These are phyloP conservation scores for Drosophila picticornis DNA, from an alignment of 2,888 invertebrate genomes.

Conservation along the genomic window DNA sequence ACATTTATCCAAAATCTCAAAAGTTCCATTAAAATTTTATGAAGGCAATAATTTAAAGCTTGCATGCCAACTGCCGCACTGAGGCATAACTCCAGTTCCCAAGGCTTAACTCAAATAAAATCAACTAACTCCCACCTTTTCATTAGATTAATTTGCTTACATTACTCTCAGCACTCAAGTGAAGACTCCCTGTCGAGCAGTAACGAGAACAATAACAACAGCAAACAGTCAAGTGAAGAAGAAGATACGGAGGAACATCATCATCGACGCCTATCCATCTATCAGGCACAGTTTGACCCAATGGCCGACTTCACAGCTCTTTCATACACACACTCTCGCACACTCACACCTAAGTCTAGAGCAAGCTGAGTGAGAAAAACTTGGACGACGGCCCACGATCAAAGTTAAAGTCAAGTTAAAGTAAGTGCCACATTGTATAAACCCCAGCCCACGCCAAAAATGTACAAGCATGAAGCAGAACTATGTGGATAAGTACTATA, in stretches of 20 bases:
- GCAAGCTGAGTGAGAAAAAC: constrained; percentile 33
- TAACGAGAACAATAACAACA: constrained; percentile 26
- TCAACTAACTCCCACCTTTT: constrained; percentile 70
- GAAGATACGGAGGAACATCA: constrained; percentile 41
- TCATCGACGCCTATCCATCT: constrained; percentile 73
- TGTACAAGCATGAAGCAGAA: constrained; percentile 8
- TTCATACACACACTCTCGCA: constrained; percentile 44
- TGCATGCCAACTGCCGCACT: constrained; percentile 35
- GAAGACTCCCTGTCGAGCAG: constrained; percentile 62
- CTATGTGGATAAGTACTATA: constrained; percentile 16
- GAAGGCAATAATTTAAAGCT: constrained; percentile 59
- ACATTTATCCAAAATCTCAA: not conserved
- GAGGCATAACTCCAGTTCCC: constrained; percentile 46
- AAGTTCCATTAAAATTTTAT: constrained; percentile 61
- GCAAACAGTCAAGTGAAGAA: constrained; percentile 21
- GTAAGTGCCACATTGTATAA: constrained; percentile 39
- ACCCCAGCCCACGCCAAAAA: constrained; percentile 53
- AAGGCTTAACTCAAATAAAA: constrained; percentile 32
- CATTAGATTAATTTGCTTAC: constrained; percentile 76
- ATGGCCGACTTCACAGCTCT: constrained; percentile 80
- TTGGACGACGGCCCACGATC: constrained; percentile 70
- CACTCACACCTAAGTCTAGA: not conserved
- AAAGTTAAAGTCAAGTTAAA: constrained; percentile 50
- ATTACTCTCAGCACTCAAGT: constrained; percentile 69
- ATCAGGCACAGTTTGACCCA: constrained; percentile 76